Percentiles rank a stretch among this genome's conserved stretches.
Conservation (phyloP, 1,140 invertebrate species). For the Penaeus chinensis region DNA sequence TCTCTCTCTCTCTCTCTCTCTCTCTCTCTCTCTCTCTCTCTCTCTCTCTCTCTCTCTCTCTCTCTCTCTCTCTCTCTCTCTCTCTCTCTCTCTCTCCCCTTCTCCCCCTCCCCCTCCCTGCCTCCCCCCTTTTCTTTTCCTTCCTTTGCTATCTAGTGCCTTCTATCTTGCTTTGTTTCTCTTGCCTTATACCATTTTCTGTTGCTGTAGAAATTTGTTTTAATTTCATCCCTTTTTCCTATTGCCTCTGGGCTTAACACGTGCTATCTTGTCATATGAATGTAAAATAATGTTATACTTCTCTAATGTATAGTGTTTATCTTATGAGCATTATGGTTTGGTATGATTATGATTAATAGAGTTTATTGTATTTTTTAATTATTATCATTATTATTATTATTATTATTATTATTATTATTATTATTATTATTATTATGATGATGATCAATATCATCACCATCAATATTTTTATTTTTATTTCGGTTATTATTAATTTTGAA, state of each 20-base stretch:
- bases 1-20: background rate
- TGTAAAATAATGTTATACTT: background rate
- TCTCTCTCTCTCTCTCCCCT: background rate
- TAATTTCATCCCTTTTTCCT: background rate
- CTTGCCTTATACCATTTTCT: background rate
- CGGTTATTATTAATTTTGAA: no score
- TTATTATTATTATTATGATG: no score
- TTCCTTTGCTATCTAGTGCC: background rate
- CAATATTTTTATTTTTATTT: no score
- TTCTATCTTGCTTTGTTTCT: background rate
- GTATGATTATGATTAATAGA: no score
- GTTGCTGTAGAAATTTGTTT: background rate
- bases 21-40: no score
- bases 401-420: no score
- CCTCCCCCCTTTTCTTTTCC: background rate
- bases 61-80: background rate
- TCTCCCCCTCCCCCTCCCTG: background rate
- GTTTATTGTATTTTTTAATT: no score
- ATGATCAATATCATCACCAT: no score
- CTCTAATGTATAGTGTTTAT: no score
- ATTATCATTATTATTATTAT: no score
- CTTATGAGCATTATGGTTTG: no score
- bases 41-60: background rate
- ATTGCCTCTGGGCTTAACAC: background rate
- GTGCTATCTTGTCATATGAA: constrained; percentile 4